These are phyloP conservation scores for Lepilemur septentrionalis DNA, from an alignment of 2,797 vertebrate species.

Conservation along the genomic window DNA sequence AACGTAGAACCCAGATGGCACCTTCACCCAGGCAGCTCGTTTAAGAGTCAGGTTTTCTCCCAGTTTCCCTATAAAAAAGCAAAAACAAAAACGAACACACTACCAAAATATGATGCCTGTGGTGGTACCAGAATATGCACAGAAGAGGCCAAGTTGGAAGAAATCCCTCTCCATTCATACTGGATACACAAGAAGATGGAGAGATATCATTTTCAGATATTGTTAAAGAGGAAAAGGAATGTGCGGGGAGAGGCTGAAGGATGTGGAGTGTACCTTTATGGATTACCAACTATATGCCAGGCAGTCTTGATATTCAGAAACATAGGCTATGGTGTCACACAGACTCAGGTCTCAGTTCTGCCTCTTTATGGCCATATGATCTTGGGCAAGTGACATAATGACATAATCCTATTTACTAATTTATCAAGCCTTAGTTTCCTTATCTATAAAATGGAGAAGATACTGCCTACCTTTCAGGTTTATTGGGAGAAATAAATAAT, in stretches of 20 bases:
- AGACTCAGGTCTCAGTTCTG: neutral
- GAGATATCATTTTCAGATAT: neutral
- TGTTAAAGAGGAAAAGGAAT: neutral
- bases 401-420: slow-evolving; percentile 6
- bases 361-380: neutral
- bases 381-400: neutral
- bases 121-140: neutral
- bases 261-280: neutral
- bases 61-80: slow-evolving; percentile 87
- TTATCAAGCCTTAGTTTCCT: neutral
- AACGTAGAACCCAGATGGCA: slow-evolving; percentile 89
- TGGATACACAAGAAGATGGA: neutral
- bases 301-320: neutral
- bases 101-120: neutral
- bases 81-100: neutral
- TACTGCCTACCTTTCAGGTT: neutral
- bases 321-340: neutral
- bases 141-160: neutral
- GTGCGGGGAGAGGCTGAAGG: accelerated
- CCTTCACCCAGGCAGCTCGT: slow-evolving; percentile 88
- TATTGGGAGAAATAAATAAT: neutral
- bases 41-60: slow-evolving; percentile 92
- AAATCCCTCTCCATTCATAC: neutral
- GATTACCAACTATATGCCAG: neutral
- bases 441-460: neutral